Evolutionary conservation across 64 coral and sea anemone species (phyloP), one percentile per base, ranked within the genome.

Genomic region (Stylophora pistillata): DNA sequence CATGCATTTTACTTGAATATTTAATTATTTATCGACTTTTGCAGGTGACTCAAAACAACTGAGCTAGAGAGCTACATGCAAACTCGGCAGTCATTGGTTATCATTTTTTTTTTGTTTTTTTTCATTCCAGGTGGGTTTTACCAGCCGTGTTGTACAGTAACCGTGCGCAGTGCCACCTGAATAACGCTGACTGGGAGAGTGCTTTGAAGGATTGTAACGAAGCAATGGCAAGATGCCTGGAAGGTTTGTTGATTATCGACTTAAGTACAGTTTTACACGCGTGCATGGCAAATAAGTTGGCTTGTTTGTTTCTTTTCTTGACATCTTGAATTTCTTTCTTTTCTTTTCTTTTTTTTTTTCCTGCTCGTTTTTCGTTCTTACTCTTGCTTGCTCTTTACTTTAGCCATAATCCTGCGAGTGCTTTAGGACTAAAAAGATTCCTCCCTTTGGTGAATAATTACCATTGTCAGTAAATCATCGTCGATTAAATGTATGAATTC

Each of bases 151-250:
- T 98, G 81, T 95, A 92, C 77, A 95, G 93, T 37, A 98, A 98
- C 76, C 89, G 93, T 56, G 96, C 96, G 12, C 96, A 98, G 71
- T 95, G 93, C 16, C 95, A 90, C 55, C 59, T 95, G 5, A 95
- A 94, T 31, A 92, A 77, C 21, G 73, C 82, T 30, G 69, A 98
- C 13, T 98, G 96, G 96, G n/a, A 29, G 15, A 63, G 83, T 41
- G 93, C 96, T 10, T 61, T 92, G 16, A 74, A 58, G 71, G 96
- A 98, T 27, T 98, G 96, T 55, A 75, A 81, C 11, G 86, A 93
- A 23, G 96, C 96, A 5, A 95, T 98, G 55, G 93, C 93, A 60
- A 95, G 96, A 84, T 95, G 93, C 72, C 89, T 95, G 79, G 96
- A 94, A 98, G 93, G 96, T 98, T 81, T 10, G 68, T 58, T 12